Base-by-base conservation (phyloP, 2,888 invertebrate genomes). In the Ochropleura leucogaster region DNA sequence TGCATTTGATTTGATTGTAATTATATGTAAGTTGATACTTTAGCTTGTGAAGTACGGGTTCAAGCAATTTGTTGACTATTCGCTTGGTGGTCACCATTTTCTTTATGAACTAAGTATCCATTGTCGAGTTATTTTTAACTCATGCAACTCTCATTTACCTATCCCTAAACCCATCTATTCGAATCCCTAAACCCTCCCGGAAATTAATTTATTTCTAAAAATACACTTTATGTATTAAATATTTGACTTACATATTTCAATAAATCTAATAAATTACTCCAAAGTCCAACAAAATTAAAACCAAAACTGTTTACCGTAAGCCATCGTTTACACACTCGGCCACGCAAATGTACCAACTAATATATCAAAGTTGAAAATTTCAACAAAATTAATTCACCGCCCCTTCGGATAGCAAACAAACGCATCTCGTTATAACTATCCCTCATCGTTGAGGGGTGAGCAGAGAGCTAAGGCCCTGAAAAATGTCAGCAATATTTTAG, bases 401-500 rank as follows among this genome's bases (percentile, higher is more conserved):
- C 87, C 86, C 83, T 84, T 68, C 70, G 70, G 46, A 76, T 68
- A 12, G 80, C 82, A 87, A 87, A 84, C 80, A 87, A 84, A 85
- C 84, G 66, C 82, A 84, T 85, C 84, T 84, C 83, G 87, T 89
- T 89, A 91, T 88, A 92, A 91, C 92, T 92, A 92, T 91, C 90
- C 89, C 88, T 87, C 85, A 83, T 82, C 76, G 66, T 77, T 74
- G 77, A 62, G 74, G 74, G 74, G 83, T 77, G 71, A 65, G 77
- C 76, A 75, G 83, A 85, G 84, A 80, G 84, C 80, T 87, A 90
- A 92, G 88, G 90, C 93, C 89, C 89, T 94, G 94, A 94, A 93
- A 93, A 93, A 94, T 94, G 92, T 90, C 90, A 87, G 88, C 90
- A 85, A 94, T 94, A 94, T 93, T 92, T 94, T 90, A 95, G 87